Evolutionary conservation across 2,888 invertebrate species (phyloP), one percentile per base, ranked within the genome.

Genomic region (Melieria picta): DNA sequence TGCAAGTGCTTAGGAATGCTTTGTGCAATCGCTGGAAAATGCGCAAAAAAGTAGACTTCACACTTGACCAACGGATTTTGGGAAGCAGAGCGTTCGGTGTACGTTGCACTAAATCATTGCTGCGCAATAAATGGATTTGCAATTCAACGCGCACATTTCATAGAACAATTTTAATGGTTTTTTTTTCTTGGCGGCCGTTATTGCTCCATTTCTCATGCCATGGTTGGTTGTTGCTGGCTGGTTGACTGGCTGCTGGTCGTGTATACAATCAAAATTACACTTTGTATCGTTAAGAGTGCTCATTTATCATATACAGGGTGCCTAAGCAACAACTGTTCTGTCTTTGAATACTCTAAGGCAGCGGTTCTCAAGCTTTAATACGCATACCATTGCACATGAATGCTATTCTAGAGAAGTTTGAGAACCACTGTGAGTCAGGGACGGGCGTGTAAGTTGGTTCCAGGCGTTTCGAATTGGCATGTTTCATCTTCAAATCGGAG

Each of bases 291-390:
- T 69, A 64, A 69, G 65, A 72, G 69, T 58, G 42, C 30, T 42
- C 55, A 72, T 72, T 72, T 69, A 72, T 72, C 65, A 69, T 42
- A 65, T 48, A 63, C 55, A 63, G 67, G 67, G 67, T 61, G 16
- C 2, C 1, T 1, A 50, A 10, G 45, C 30, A 30, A 1, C 30
- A 30, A 30, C 30, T 30, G 30, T 30, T 16, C 16, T 30, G 30
- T 30, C 2, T 30, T 3, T 30, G 30, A 30, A 30, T 1, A 30
- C 30, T 30, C 30, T 30, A 30, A 30, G 30, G 30, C 30, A 30
- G 30, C 2, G 30, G 30, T 30, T 30, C 30, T 1, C 30, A 30
- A 30, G 30, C 16, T 16, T 1, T 16, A 2, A 2, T 16, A 16
- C 16, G 16, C 16, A 2, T 16, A 16, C 2, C 16, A 16, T 16